Conservation (phyloP, 2,113 vertebrate species). For the Larimichthys polyactis region DNA sequence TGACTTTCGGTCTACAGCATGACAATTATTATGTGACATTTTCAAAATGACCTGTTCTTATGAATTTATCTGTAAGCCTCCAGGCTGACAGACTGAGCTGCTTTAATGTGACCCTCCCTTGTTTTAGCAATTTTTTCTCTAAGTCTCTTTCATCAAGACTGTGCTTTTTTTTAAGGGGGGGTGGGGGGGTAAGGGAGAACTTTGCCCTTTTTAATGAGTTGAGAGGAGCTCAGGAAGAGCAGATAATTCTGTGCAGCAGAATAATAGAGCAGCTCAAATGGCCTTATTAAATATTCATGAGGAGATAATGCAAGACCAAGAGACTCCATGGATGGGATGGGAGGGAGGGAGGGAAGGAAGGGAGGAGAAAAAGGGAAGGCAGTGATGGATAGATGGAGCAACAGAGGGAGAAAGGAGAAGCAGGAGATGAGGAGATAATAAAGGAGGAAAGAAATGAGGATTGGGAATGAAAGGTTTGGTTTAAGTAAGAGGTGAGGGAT, state of each 20-base stretch:
- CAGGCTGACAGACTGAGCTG: constrained; percentile 27
- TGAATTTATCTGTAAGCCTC: constrained; percentile 19
- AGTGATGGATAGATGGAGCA: constrained; percentile 10
- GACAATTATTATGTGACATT: constrained; percentile 46
- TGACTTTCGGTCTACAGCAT: neutral
- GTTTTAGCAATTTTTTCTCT: constrained; percentile 33
- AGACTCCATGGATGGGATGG: constrained; percentile 45
- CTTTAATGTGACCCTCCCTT: constrained; percentile 35
- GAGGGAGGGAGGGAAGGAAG: constrained; percentile 17
- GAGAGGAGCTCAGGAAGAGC: constrained; percentile 68
- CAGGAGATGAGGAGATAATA: constrained; percentile 26
- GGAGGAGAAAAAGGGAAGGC: constrained; percentile 9
- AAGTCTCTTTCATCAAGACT: constrained; percentile 45
- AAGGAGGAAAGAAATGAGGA: constrained; percentile 13
- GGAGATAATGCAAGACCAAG: constrained; percentile 68
- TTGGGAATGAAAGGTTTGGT: constrained; percentile 28
- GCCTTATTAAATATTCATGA: constrained; percentile 82
- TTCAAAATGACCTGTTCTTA: constrained; percentile 37
- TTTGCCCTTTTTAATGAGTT: constrained; percentile 70
- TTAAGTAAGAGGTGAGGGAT: constrained; percentile 5
- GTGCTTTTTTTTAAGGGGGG: neutral
- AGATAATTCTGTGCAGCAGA: constrained; percentile 72
- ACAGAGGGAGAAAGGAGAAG: neutral
- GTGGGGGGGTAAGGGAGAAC: constrained; percentile 32
- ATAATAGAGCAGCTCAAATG: constrained; percentile 79